A percentile compares a stretch with the other conserved stretches of the same genome.
Evolutionary conservation across 1,140 invertebrate genomes (phyloP).

Genomic region (Ceratosolen fusciceps): DNA sequence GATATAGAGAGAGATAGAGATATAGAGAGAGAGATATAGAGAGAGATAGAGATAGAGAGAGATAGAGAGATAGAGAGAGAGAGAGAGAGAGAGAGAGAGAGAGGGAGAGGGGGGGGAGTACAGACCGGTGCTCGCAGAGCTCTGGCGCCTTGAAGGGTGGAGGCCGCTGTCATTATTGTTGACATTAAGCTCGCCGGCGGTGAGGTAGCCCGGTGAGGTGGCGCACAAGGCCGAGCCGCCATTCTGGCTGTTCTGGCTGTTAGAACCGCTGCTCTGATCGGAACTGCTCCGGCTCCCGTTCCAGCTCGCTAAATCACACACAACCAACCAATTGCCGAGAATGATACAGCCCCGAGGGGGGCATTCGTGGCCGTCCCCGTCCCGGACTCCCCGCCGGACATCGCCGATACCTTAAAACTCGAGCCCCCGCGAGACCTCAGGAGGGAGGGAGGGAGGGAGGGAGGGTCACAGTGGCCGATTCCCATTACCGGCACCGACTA

Average conservation of each 20-base stretch:
- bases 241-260: constrained; percentile 69
- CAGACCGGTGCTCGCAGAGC: constrained; percentile 67
- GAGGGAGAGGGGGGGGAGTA: constrained; percentile 55
- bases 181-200: constrained; percentile 54
- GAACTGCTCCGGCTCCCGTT: constrained; percentile 59
- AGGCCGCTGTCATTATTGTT: constrained; percentile 55
- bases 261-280: constrained; percentile 62
- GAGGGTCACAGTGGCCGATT: neutral
- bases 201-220: constrained; percentile 58
- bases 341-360: constrained; percentile 3
- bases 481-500: neutral
- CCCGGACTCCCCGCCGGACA: neutral
- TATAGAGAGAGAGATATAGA: constrained; percentile 28
- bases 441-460: too few species aligned
- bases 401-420: neutral
- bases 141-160: constrained; percentile 57
- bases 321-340: constrained; percentile 64
- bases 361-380: neutral
- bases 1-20: constrained; percentile 20
- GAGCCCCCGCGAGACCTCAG: neutral
- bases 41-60: constrained; percentile 41
- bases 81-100: constrained; percentile 38
- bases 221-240: constrained; percentile 60
- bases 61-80: constrained; percentile 40
- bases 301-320: constrained; percentile 66